These are phyloP conservation scores for Dusona sp. DNA, from an alignment of 2,888 invertebrate genomes.

Conservation along the genomic window DNA sequence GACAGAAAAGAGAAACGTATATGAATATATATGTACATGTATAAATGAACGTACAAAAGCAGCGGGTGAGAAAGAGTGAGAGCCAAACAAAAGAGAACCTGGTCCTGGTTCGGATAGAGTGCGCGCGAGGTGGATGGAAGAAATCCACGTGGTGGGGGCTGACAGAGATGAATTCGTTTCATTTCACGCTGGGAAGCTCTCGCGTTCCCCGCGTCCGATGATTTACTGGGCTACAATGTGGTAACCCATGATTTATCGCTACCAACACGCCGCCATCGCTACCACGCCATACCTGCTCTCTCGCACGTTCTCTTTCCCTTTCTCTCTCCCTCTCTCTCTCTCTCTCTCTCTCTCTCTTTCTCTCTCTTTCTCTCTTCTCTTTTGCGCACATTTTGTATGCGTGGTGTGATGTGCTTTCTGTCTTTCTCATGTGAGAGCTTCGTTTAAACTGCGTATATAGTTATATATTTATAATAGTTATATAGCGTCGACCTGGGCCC, in stretches of 20 bases:
- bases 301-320: slow-evolving; percentile 56
- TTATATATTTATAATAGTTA: slow-evolving; percentile 53
- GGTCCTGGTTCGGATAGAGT: slow-evolving; percentile 53
- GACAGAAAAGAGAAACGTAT: slow-evolving; percentile 59
- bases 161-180: slow-evolving; percentile 86
- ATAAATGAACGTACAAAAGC: slow-evolving; percentile 26
- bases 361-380: slow-evolving; percentile 47
- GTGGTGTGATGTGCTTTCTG: slow-evolving; percentile 44
- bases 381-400: slow-evolving; percentile 44
- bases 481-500: slow-evolving; percentile 52
- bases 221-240: slow-evolving; percentile 89
- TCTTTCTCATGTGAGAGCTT: slow-evolving; percentile 56
- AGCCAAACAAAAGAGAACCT: slow-evolving; percentile 61
- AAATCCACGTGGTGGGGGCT: slow-evolving; percentile 80
- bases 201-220: slow-evolving; percentile 86
- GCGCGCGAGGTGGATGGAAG: slow-evolving; percentile 71
- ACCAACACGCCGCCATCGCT: slow-evolving; percentile 87
- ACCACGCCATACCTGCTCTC: slow-evolving; percentile 83
- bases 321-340: slow-evolving; percentile 35
- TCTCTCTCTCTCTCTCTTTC: slow-evolving; percentile 26
- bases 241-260: slow-evolving; percentile 89
- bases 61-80: slow-evolving; percentile 68
- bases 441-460: slow-evolving; percentile 56
- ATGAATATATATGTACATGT: slow-evolving; percentile 24
- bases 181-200: slow-evolving; percentile 85